Percentiles rank a stretch among this genome's conserved stretches.
Evolutionary conservation across 1,140 invertebrate genomes (phyloP).

Genomic region (Achroia grisella): DNA sequence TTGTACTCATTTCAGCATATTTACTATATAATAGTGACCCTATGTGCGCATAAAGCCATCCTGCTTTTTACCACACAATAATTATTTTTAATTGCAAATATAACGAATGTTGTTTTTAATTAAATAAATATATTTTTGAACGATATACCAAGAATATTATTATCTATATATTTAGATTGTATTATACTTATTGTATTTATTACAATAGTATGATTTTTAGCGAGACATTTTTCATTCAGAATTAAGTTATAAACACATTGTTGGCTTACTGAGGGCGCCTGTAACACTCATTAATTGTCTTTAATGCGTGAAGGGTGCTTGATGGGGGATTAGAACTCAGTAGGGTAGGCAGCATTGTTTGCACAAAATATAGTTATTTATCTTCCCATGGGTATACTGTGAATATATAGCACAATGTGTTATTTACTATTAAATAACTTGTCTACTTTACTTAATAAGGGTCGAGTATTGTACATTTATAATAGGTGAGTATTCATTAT

Average conservation of each 20-base stretch:
- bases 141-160: no score
- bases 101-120: no score
- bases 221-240: constrained; percentile 50
- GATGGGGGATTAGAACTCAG: constrained; percentile 38
- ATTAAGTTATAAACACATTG: constrained; percentile 58
- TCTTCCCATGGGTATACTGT: constrained; percentile 38
- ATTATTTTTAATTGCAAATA: no score
- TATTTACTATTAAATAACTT: constrained; percentile 38
- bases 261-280: constrained; percentile 51
- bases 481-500: not conserved
- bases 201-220: constrained; percentile 34
- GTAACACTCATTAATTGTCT: constrained; percentile 63
- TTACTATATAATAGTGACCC: no score
- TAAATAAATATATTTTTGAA: no score
- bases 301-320: constrained; percentile 48
- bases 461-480: not conserved
- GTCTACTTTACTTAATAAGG: constrained; percentile 7
- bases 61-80: no score
- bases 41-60: no score
- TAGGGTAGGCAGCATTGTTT: constrained; percentile 50
- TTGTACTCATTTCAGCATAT: no score
- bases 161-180: no score
- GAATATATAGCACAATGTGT: constrained; percentile 17
- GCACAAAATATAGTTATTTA: constrained; percentile 56
- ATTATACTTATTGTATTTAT: not conserved